Base-by-base conservation (phyloP, 2,888 invertebrate species). In the Apodemia zela region DNA sequence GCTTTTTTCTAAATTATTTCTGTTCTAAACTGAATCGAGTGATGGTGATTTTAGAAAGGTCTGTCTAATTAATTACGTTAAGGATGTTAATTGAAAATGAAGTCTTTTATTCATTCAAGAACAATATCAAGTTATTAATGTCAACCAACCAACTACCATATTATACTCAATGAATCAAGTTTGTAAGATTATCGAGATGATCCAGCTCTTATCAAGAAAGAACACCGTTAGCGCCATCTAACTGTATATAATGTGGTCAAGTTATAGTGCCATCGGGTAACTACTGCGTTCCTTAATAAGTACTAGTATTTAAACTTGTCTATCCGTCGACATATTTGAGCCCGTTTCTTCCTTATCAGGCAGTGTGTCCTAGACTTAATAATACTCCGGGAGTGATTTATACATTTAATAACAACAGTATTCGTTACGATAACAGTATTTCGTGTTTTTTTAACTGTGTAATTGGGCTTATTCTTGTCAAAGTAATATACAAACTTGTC, bases 151-250 rank as follows among this genome's bases (percentile, higher is more conserved):
- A 42, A 42, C 42, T 15, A 15, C 11, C 35, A 35, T 0, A 49
- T 0, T 2, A 25, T 10, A 18, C 18, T 18, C 49, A 49, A 49
- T 51, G 51, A 47, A 51, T 21, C 51, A 21, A 21, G 21, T 51
- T 51, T 21, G 8, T 51, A 11, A 54, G 54, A 54, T 47, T 47
- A 47, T 57, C 54, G 54, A 25, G 59, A 63, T 63, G 63, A 63
- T 63, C 63, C 58, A 58, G 47, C 38, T 58, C n/a, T 63, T 59
- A 57, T 57, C 54, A 57, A 47, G 33, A 4, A 38, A 47, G 47
- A 60, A 74, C 42, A 42, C 83, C 82, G 84, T 83, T 82, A 82
- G 75, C 76, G 75, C 73, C 75, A 72, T 69, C 65, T 84, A 84
- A 82, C 84, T 78, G 83, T 83, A 80, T 75, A 59, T 60, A 60